phyloP scores from a whole-genome alignment of 2,797 vertebrate genomes.

The Micromesistius poutassou region DNA sequence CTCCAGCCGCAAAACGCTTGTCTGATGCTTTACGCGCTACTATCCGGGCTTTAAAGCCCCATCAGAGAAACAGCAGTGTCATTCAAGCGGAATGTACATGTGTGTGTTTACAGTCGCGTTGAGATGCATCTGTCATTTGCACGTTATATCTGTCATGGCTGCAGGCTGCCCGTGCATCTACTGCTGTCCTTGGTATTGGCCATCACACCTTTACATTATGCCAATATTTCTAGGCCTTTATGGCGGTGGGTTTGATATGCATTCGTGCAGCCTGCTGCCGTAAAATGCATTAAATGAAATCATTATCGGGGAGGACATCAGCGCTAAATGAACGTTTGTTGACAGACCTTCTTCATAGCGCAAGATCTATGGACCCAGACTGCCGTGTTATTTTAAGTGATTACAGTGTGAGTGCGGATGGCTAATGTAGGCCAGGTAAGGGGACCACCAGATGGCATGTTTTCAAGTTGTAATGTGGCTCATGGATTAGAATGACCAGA shows the following conservation, averaged over 20 bases:
- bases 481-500: constrained; percentile 59
- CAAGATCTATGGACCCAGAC: background rate
- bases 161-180: constrained; percentile 50
- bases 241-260: background rate
- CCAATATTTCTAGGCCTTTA: constrained; percentile 26
- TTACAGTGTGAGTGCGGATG: background rate
- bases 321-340: background rate
- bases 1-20: constrained; percentile 37
- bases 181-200: constrained; percentile 78
- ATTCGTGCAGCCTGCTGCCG: background rate
- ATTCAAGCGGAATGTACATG: constrained; percentile 36
- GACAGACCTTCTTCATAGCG: background rate
- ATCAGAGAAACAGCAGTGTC: constrained; percentile 51
- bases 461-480: constrained; percentile 60
- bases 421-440: constrained; percentile 4
- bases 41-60: background rate
- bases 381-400: background rate
- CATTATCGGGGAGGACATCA: background rate
- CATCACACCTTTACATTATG: constrained; percentile 45
- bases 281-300: background rate
- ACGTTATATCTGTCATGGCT: constrained; percentile 63
- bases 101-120: constrained; percentile 43
- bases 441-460: constrained; percentile 43
- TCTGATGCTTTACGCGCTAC: constrained; percentile 28
- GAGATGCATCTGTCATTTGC: constrained; percentile 49